A percentile compares a stretch with the other conserved stretches of the same genome.
Evolutionary conservation across 2,797 vertebrate species (phyloP).

Genomic region (Sebastes trivittatus): DNA sequence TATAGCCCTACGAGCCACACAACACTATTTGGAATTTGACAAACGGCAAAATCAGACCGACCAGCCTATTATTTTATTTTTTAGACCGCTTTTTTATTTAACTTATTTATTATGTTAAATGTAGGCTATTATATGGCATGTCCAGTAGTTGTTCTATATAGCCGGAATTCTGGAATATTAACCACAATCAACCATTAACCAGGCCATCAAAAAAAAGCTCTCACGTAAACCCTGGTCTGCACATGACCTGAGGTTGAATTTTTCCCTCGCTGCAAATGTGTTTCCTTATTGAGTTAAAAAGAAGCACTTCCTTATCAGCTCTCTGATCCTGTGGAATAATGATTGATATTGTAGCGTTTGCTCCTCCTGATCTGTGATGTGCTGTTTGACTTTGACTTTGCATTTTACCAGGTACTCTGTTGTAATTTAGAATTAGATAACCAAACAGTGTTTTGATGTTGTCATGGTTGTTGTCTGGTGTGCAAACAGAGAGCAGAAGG

Average conservation of each 20-base stretch:
- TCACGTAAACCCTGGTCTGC: too few species aligned
- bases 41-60: too few species aligned
- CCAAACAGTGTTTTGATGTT: not conserved
- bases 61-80: too few species aligned
- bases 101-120: too few species aligned
- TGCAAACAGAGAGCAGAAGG: slow-evolving; percentile 11
- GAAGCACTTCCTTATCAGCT: not conserved
- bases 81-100: too few species aligned
- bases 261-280: not conserved
- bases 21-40: too few species aligned
- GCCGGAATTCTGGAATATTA: too few species aligned
- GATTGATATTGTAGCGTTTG: not conserved
- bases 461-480: not conserved
- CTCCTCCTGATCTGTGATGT: not conserved
- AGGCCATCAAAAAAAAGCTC: too few species aligned
- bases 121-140: too few species aligned
- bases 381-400: slow-evolving; percentile 5
- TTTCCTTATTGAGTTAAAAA: not conserved
- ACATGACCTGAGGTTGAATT: not conserved
- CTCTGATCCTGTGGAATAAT: not conserved
- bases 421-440: not conserved
- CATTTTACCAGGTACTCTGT: not conserved
- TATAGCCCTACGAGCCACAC: too few species aligned
- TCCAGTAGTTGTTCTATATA: too few species aligned
- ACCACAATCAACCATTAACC: too few species aligned